A percentile compares a stretch with the other conserved stretches of the same genome.
phyloP scores from a whole-genome alignment of 1,140 invertebrate species.

The Odontomachus brunneus region DNA sequence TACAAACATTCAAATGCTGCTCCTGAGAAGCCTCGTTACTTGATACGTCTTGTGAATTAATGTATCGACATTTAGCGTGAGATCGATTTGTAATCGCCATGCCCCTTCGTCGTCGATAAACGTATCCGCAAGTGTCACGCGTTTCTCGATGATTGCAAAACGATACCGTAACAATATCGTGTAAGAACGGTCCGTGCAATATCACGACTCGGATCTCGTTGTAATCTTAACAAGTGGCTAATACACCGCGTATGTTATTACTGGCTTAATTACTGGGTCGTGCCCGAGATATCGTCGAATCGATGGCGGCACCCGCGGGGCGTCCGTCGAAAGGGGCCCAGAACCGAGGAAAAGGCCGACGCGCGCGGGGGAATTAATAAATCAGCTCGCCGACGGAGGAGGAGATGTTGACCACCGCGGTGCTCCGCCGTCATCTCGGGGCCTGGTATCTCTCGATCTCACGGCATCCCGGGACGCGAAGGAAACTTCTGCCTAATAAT shows the following conservation, averaged over 20 bases:
- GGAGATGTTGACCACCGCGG: slow-evolving; percentile 59
- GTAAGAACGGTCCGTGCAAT: slow-evolving; percentile 3
- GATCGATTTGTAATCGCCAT: neutral
- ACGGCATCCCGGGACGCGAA: slow-evolving; percentile 60
- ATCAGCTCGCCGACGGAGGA: slow-evolving; percentile 40
- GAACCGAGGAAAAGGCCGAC: slow-evolving; percentile 46
- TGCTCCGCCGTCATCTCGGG: slow-evolving; percentile 56
- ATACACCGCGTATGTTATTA: slow-evolving; percentile 65
- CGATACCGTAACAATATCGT: slow-evolving; percentile 27
- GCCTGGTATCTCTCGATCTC: slow-evolving; percentile 65
- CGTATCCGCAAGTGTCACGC: slow-evolving; percentile 4
- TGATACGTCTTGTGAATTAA: no score
- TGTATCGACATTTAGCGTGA: no score
- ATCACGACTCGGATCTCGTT: slow-evolving; percentile 34
- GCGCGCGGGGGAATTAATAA: slow-evolving; percentile 67
- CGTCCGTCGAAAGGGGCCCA: slow-evolving; percentile 34
- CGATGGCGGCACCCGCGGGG: slow-evolving; percentile 45
- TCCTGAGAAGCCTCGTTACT: no score
- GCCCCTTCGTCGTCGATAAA: slow-evolving; percentile 2
- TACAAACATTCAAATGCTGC: no score
- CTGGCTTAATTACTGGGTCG: slow-evolving; percentile 68
- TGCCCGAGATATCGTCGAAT: slow-evolving; percentile 57
- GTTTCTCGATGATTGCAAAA: slow-evolving; percentile 21
- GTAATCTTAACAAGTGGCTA: slow-evolving; percentile 67
- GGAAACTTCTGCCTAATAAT: slow-evolving; percentile 66